Conservation (phyloP, 2,797 vertebrate genomes). For the Lacerta viridis region DNA sequence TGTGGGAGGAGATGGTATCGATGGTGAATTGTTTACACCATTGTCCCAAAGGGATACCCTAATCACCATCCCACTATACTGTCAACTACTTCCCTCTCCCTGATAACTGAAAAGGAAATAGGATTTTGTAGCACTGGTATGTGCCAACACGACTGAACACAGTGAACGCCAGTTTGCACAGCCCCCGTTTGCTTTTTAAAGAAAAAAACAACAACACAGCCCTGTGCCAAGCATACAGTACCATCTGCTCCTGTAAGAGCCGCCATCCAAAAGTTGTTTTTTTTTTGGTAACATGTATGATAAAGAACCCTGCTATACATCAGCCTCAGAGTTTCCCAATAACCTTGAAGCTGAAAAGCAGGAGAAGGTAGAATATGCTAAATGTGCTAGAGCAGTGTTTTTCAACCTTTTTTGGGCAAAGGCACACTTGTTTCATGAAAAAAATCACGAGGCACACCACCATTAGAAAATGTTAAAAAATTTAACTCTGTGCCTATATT, state of each 20-base stretch:
- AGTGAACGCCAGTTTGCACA: conserved; percentile 77
- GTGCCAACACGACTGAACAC: conserved; percentile 71
- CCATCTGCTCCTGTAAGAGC: conserved; percentile 82
- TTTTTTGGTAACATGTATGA: conserved; percentile 71
- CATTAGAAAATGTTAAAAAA: too few relatives aligned
- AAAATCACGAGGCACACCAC: too few relatives aligned
- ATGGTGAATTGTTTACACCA: not conserved
- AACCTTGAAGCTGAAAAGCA: conserved; percentile 67
- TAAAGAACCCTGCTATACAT: conserved; percentile 72
- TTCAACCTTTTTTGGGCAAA: too few relatives aligned
- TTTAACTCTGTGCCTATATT: too few relatives aligned
- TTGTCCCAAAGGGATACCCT: not conserved
- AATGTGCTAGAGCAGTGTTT: conserved; percentile 44
- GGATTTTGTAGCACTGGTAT: conserved; percentile 53
- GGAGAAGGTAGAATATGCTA: conserved; percentile 54
- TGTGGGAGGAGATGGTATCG: not conserved
- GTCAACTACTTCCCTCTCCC: conserved; percentile 1
- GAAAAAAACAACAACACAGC: conserved; percentile 55
- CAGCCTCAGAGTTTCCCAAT: conserved; percentile 67
- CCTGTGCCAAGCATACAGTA: conserved; percentile 73
- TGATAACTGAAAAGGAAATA: conserved; percentile 41
- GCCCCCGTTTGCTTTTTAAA: conserved; percentile 77
- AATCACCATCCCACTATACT: conserved; percentile 22
- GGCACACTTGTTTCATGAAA: too few relatives aligned
- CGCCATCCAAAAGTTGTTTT: conserved; percentile 73